Base-by-base conservation (phyloP, 1,140 invertebrate species). In the Drosophila teissieri region DNA sequence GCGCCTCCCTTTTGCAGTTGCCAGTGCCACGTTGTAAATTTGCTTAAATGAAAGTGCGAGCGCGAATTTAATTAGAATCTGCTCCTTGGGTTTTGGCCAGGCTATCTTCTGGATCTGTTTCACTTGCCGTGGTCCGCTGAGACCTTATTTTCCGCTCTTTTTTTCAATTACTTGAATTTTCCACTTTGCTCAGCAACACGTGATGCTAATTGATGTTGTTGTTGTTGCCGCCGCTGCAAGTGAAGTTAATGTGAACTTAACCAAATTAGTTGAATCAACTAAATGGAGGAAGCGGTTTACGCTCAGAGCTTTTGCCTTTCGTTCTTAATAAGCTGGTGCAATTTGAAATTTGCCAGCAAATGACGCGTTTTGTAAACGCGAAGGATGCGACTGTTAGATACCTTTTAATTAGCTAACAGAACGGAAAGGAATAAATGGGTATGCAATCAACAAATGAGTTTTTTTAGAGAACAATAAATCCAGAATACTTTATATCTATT, bases 31-130 rank as follows among this genome's bases (percentile, higher is more conserved):
- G 53, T 55, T 88, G 83, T 79, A 88, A 88, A 88, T 88, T 88
- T 89, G 65, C 80, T 89, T 88, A 89, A 88, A 72, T 79, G 84
- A 90, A 88, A 89, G 84, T 89, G 84, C 77, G 80, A 89, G 80
- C 70, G 85, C 68, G 80, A 89, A 88, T 88, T 88, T 89, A 88
- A 88, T 88, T 88, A 88, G 84, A 88, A 90, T 84, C 53, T 55
- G 44, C 68, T 70, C 19, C 67, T 69, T 70, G 65, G 51, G 53
- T 40, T 37, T 62, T 70, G 65, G 42, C 53, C 56, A 44, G 74
- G 53, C 73, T 77, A 77, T 77, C 73, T 56, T 52, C 55, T 31
- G 58, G 44, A 86, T 85, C 79, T 69, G 65, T 78, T 56, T 60
- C 55, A 45, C 72, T 56, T 42, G 61, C 15, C 48, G 19, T 31